These are phyloP conservation scores for Gyps fulvus DNA, from an alignment of 2,113 vertebrate genomes.

Conservation along the genomic window DNA sequence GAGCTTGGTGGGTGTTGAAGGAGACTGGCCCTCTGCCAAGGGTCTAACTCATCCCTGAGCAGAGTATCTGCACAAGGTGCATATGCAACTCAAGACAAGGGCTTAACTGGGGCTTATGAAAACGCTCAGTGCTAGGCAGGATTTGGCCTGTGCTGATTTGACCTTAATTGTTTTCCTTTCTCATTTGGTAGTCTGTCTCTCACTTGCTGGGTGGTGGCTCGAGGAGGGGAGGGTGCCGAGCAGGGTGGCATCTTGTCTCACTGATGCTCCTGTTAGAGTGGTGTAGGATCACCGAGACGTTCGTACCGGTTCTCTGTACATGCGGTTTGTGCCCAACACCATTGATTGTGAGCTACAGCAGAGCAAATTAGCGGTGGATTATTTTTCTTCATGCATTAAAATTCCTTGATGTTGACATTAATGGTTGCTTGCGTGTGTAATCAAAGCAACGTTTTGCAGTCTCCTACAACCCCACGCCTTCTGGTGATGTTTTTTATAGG, in stretches of 20 bases:
- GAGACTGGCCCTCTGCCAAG: background rate
- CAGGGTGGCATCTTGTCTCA: background rate
- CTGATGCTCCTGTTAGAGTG: fast-evolving
- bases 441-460: background rate
- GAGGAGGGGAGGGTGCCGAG: background rate
- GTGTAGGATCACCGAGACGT: background rate
- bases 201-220: fast-evolving
- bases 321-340: background rate
- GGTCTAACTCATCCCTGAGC: background rate
- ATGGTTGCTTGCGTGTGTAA: background rate
- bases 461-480: slow-evolving; percentile 34
- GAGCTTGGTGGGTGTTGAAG: background rate
- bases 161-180: background rate
- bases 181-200: background rate
- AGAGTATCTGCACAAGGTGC: fast-evolving
- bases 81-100: background rate
- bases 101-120: background rate
- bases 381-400: background rate
- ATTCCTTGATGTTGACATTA: background rate
- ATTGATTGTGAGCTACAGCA: background rate
- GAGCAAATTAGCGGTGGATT: background rate
- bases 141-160: background rate
- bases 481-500: slow-evolving; percentile 14
- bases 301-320: background rate
- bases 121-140: background rate